Evolutionary conservation across 2,113 vertebrate genomes (phyloP), one percentile per base, ranked within the genome.

Genomic region (Dipodomys spectabilis): DNA sequence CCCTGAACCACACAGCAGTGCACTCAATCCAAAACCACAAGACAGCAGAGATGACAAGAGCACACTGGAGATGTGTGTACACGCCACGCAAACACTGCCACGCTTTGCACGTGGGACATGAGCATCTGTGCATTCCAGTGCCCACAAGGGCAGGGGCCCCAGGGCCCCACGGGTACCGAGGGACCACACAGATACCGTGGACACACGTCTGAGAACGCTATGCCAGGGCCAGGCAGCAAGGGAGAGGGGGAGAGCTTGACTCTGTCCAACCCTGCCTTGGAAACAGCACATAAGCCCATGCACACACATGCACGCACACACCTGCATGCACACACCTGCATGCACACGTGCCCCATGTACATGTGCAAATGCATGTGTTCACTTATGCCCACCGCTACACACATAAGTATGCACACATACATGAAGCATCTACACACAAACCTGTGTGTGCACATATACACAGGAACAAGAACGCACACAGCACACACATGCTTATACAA

Each of bases 141-240:
- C 53, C 22, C 71, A 32, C 11, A 27, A 32, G 49, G 67, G 35
- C 49, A 32, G 69, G 65, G 4, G 25, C 20, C 16, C 80, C 19
- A 13, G 7, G 9, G 7, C 80, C 80, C 64, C 49, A 53, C 12
- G 49, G 49, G 49, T 19, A 16, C 60, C 60, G 12, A 19, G 60
- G 60, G 60, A 19, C 16, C 5, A 19, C 20, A n/a, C n/a, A n/a
- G n/a, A n/a, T n/a, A n/a, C n/a, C 9, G 44, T 12, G 30, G 44
- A 27, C 12, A n/a, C 71, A n/a, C 2, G 5, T 6, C 49, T n/a
- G 4, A 30, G 18, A 8, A n/a, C 6, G 10, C 23, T 9, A 0
- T 0, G n/a, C 64, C 30, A 25, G 69, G 18, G 28, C 53, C 62
- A 64, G 75, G 28, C 23, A 49, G 75, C 2, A 18, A 25, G 67